Conservation (phyloP, 2,797 vertebrate species). For the Urosaurus nigricauda region DNA sequence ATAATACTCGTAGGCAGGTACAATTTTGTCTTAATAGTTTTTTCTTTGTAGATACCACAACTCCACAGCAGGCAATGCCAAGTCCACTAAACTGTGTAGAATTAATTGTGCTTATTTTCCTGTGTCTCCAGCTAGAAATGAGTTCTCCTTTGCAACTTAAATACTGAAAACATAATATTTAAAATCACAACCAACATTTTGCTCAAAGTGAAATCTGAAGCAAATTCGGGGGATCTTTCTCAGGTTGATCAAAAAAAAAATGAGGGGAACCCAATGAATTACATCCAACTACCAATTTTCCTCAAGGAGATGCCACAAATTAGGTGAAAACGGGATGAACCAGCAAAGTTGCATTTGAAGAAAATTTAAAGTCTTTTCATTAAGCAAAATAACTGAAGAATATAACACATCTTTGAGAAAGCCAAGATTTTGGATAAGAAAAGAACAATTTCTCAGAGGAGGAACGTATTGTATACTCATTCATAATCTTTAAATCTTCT, state of each 20-base stretch:
- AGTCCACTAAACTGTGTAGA: slow-evolving; percentile 61
- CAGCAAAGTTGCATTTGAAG: neutral
- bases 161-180: neutral
- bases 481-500: slow-evolving; percentile 11
- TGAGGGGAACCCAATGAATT: neutral
- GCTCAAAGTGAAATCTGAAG: neutral
- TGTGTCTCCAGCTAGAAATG: slow-evolving; percentile 51
- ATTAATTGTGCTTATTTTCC: slow-evolving; percentile 69
- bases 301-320: neutral
- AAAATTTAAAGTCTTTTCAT: neutral
- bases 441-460: neutral
- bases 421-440: neutral
- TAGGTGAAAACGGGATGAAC: neutral
- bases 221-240: neutral
- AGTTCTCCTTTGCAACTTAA: slow-evolving; percentile 12
- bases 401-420: slow-evolving; percentile 1
- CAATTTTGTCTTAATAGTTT: slow-evolving; percentile 61
- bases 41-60: slow-evolving; percentile 63
- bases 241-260: neutral
- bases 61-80: slow-evolving; percentile 58
- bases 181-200: slow-evolving; percentile 2
- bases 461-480: neutral
- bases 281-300: neutral
- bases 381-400: neutral
- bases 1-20: slow-evolving; percentile 18